phyloP scores from a whole-genome alignment of 1,140 invertebrate genomes.

The Nebria ingens region DNA sequence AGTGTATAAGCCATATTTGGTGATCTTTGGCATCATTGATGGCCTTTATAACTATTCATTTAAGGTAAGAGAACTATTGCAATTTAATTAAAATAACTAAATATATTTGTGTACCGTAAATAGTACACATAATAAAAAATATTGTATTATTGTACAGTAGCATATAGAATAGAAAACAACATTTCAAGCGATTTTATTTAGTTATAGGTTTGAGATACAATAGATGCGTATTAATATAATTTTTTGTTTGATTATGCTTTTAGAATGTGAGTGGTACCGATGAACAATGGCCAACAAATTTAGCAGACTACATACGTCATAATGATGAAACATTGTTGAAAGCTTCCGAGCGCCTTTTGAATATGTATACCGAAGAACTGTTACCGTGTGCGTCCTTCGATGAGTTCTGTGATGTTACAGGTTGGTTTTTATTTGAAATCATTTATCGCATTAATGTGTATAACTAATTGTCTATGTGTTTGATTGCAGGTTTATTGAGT shows the following conservation, averaged over 20 bases:
- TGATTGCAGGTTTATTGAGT: constrained; percentile 51
- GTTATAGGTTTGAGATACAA: too few species aligned
- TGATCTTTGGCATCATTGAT: constrained; percentile 77
- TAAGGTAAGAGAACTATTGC: constrained; percentile 42
- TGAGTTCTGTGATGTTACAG: constrained; percentile 84
- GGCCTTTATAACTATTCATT: constrained; percentile 64
- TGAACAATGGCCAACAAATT: constrained; percentile 74
- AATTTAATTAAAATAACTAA: constrained; percentile 5
- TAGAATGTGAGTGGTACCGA: constrained; percentile 64
- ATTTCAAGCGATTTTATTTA: too few species aligned
- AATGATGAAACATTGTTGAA: constrained; percentile 87
- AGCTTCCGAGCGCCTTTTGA: constrained; percentile 71
- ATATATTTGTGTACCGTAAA: background rate
- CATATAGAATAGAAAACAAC: too few species aligned
- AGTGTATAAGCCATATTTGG: constrained; percentile 75
- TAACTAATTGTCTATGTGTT: constrained; percentile 22
- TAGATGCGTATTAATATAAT: too few species aligned
- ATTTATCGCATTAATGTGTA: constrained; percentile 3
- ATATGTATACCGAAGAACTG: constrained; percentile 77
- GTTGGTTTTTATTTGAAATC: constrained; percentile 35
- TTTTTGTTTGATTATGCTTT: too few species aligned
- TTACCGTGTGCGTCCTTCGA: constrained; percentile 79
- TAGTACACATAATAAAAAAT: constrained; percentile 10
- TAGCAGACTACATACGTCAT: constrained; percentile 88
- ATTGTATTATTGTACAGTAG: constrained; percentile 14